These are phyloP conservation scores for Synanthedon formicaeformis DNA, from an alignment of 2,888 invertebrate genomes.

Conservation along the genomic window DNA sequence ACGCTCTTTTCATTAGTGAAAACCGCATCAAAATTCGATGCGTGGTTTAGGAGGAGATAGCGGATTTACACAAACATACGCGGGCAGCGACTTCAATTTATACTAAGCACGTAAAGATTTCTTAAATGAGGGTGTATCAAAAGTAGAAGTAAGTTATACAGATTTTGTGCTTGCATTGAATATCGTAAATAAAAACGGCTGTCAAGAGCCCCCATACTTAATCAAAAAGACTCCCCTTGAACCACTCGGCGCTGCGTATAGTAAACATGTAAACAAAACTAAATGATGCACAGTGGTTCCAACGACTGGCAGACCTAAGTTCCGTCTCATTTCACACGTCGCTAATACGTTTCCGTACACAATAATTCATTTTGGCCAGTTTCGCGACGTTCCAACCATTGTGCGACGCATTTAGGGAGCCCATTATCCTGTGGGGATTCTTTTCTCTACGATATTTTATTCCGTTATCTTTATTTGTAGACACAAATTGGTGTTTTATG, in stretches of 20 bases:
- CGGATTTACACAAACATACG: too few species aligned
- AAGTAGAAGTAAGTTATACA: too few species aligned
- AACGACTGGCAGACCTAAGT: conserved; percentile 26
- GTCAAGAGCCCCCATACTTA: not conserved
- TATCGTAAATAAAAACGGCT: not conserved
- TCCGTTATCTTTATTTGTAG: conserved; percentile 31
- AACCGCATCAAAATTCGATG: too few species aligned
- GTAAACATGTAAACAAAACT: conserved; percentile 30
- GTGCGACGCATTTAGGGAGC: conserved; percentile 29
- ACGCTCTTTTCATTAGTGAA: too few species aligned
- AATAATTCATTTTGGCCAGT: conserved; percentile 42
- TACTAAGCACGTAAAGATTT: too few species aligned
- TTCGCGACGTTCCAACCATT: conserved; percentile 27
- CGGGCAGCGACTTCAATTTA: too few species aligned
- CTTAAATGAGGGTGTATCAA: too few species aligned
- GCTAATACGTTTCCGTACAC: conserved; percentile 34
- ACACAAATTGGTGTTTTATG: conserved; percentile 53
- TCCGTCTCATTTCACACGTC: conserved; percentile 43
- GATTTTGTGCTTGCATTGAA: too few species aligned
- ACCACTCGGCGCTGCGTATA: conserved; percentile 1
- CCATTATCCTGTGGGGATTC: conserved; percentile 19
- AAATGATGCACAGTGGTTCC: conserved; percentile 22
- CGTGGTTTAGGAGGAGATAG: too few species aligned
- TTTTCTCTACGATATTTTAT: conserved; percentile 20
- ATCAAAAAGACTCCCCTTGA: not conserved